Evolutionary conservation across 2,888 invertebrate species (phyloP), one percentile per base, ranked within the genome.

Genomic region (Anticlea derivata): DNA sequence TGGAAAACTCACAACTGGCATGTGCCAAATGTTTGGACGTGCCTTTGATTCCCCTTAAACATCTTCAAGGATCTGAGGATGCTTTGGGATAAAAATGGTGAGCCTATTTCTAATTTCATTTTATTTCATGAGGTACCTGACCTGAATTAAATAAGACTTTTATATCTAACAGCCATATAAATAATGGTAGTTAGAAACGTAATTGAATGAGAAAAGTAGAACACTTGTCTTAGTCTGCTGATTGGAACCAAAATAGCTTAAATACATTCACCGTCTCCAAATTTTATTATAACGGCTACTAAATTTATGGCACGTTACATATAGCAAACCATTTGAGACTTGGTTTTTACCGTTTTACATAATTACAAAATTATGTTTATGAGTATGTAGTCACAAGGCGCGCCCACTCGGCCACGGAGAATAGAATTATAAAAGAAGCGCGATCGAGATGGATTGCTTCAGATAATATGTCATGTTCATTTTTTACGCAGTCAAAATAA

Each of bases 331-430:
- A 78, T 84, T 85, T 79, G 70, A 52, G 78, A 75, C 73, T 76
- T 73, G 66, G 71, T 81, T 85, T 86, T 83, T 84, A 85, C 81
- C 85, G 86, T 83, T 86, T 86, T 83, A 84, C 79, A 84, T 86
- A 86, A 87, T 87, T 86, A 88, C 84, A 80, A 85, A 86, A 85
- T 86, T 86, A 86, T 85, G 81, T 83, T 80, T 81, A 83, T 74
- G 79, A 78, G 78, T 76, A 70, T 65, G 67, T 70, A 64, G 63
- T 66, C 70, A 69, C 61, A 61, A 68, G 75, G 63, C 78, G 78
- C 83, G 75, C 86, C 84, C 83, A 85, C 86, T 82, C 78, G 12
- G 22, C 60, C 64, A 61, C 73, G 70, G 73, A 71, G 73, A 73
- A 77, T 72, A 78, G 74, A 80, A 76, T 77, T 79, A 48, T 49